Percentiles rank a stretch among this genome's conserved stretches.
These are phyloP conservation scores for Rhombomys opimus DNA, from an alignment of 2,113 vertebrate species.

Conservation along the genomic window DNA sequence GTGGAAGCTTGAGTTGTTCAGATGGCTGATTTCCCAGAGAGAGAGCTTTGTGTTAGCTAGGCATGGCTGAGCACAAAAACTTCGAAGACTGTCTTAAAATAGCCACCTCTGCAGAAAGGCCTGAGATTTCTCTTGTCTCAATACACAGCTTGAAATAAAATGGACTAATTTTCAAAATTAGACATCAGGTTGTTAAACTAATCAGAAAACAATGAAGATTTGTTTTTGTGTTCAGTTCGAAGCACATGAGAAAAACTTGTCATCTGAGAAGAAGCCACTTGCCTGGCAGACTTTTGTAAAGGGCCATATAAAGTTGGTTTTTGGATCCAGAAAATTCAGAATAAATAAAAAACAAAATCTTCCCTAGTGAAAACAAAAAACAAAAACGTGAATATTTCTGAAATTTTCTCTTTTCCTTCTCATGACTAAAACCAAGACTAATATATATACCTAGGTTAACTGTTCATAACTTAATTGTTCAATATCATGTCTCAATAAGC, in stretches of 20 bases:
- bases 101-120: not conserved
- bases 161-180: not conserved
- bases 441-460: not conserved
- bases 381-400: not conserved
- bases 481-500: not conserved
- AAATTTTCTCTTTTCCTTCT: not conserved
- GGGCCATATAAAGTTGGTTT: not conserved
- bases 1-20: constrained; percentile 51
- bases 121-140: constrained; percentile 27
- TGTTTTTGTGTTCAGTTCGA: not conserved
- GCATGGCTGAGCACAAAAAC: not conserved
- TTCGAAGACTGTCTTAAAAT: constrained; percentile 44
- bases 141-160: constrained; percentile 51
- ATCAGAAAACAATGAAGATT: not conserved
- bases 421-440: not conserved
- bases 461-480: not conserved
- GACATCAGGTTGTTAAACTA: constrained; percentile 26
- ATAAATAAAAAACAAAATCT: not conserved
- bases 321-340: not conserved
- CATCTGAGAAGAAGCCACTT: not conserved
- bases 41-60: constrained; percentile 57
- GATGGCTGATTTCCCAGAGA: constrained; percentile 55
- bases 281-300: constrained; percentile 22
- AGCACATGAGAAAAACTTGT: not conserved
- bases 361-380: not conserved